These are phyloP conservation scores for Yponomeuta cagnagella DNA, from an alignment of 2,888 invertebrate genomes.

Conservation along the genomic window DNA sequence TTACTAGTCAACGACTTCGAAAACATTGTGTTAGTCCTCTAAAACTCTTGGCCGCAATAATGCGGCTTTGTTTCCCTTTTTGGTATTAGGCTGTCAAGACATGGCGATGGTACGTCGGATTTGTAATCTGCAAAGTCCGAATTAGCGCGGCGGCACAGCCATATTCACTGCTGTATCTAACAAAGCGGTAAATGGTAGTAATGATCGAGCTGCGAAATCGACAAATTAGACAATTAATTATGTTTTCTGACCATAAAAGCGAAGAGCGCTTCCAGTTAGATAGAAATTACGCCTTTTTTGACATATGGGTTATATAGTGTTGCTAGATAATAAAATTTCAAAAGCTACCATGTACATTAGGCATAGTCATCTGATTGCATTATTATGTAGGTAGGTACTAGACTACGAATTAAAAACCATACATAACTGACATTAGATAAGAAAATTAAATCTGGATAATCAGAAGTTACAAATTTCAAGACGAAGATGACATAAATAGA, in stretches of 20 bases:
- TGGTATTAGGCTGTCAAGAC: conserved; percentile 40
- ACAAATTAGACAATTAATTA: neutral
- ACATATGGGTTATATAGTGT: neutral
- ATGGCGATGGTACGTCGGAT: conserved; percentile 20
- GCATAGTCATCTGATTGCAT: no score
- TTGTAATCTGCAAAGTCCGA: neutral
- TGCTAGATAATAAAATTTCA: neutral
- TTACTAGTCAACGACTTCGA: conserved; percentile 76
- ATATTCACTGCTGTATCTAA: neutral
- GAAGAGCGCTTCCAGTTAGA: neutral
- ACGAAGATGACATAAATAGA: no score
- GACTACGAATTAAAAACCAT: no score
- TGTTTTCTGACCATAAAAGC: neutral
- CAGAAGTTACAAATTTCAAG: no score
- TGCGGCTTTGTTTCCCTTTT: conserved; percentile 52
- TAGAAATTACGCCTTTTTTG: conserved; percentile 1
- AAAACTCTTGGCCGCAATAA: conserved; percentile 19
- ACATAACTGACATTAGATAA: no score
- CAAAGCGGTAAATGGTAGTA: neutral
- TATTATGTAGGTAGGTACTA: no score
- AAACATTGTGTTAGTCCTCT: conserved; percentile 40
- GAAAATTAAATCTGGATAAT: no score
- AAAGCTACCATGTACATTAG: neutral
- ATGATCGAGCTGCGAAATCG: neutral
- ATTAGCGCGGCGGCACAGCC: neutral